A percentile compares a stretch with the other conserved stretches of the same genome.
Evolutionary conservation across 2,797 vertebrate genomes (phyloP).

Genomic region (Dipus sagitta): DNA sequence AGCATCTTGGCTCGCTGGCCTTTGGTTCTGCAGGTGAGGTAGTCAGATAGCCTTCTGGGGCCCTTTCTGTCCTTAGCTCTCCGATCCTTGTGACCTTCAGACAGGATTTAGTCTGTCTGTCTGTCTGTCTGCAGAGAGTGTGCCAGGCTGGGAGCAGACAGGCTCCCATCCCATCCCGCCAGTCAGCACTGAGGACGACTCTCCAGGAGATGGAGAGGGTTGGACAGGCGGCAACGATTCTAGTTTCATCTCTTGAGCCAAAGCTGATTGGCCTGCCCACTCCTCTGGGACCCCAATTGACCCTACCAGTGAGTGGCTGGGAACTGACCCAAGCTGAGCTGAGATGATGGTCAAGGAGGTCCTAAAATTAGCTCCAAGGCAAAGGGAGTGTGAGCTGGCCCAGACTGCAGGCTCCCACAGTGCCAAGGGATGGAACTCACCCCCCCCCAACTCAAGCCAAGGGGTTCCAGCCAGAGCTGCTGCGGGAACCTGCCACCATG

Average conservation of each 20-base stretch:
- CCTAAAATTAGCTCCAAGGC: conserved; percentile 81
- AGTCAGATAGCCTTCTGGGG: not conserved
- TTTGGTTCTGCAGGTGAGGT: not conserved
- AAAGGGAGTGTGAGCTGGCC: conserved; percentile 32
- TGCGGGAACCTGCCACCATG: not conserved
- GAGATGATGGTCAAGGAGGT: conserved; percentile 63
- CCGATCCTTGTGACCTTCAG: not conserved
- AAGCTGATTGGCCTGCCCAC: conserved; percentile 36
- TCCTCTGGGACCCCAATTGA: conserved; percentile 61
- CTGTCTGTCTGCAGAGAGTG: not conserved
- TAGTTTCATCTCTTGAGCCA: conserved; percentile 49
- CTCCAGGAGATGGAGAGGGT: not conserved
- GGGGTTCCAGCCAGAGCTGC: conserved; percentile 32
- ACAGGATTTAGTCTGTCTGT: not conserved
- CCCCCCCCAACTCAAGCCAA: not conserved
- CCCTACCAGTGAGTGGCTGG: conserved; percentile 48
- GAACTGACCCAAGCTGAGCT: conserved; percentile 61
- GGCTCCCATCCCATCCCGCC: not conserved
- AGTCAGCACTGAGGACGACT: not conserved
- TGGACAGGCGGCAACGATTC: not conserved
- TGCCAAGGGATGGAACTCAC: not conserved
- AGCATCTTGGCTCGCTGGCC: not conserved
- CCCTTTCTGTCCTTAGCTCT: not conserved
- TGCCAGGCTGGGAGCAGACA: not conserved
- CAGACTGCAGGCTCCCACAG: not conserved